Conservation (phyloP, 2,797 vertebrate species). For the Lophotriccus pileatus region DNA sequence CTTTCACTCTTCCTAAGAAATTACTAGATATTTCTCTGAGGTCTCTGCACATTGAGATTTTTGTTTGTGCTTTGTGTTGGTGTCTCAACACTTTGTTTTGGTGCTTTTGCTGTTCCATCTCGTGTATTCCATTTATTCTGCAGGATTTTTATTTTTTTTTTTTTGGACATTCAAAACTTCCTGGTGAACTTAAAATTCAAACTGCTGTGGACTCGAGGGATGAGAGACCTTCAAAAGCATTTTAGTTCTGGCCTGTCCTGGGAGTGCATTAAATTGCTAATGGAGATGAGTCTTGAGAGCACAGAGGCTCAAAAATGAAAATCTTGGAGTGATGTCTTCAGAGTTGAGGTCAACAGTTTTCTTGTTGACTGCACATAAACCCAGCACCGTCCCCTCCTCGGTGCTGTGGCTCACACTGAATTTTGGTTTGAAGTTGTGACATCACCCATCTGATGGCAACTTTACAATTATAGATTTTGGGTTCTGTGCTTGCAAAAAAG, state of each 20-base stretch:
- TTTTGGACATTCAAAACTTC: neutral
- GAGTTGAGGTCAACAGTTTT: neutral
- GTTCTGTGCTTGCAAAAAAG: neutral
- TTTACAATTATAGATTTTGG: neutral
- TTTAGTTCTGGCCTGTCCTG: neutral
- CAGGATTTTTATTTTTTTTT: neutral
- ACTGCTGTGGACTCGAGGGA: neutral
- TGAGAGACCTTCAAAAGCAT: neutral
- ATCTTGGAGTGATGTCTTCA: neutral
- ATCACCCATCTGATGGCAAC: neutral
- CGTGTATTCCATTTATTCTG: neutral
- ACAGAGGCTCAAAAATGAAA: neutral
- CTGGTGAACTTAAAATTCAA: neutral
- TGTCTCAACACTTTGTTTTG: neutral
- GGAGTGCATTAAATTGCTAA: neutral
- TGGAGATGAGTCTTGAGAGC: neutral
- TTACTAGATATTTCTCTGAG: neutral
- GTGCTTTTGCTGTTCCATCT: neutral
- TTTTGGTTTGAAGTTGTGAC: neutral
- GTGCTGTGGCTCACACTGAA: neutral
- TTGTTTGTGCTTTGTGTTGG: neutral
- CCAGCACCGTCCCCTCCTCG: neutral
- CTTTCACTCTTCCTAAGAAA: neutral
- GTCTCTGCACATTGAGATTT: neutral
- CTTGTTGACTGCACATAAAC: neutral